phyloP scores from a whole-genome alignment of 2,113 vertebrate species.

The Cacatua alba region DNA sequence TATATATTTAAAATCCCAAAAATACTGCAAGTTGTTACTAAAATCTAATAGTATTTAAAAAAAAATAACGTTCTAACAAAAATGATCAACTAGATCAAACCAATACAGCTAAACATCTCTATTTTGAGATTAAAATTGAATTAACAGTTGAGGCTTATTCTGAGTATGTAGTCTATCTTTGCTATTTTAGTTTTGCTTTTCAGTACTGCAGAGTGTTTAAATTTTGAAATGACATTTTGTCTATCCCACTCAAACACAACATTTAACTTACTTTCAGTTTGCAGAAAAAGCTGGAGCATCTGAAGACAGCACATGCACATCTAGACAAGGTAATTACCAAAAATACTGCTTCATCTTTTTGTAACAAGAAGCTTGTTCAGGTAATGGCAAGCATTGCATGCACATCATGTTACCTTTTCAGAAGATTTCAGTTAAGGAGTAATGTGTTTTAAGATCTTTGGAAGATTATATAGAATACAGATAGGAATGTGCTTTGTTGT shows the following conservation, averaged over 20 bases:
- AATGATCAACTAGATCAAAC: not conserved
- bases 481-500: not conserved
- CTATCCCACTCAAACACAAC: not conserved
- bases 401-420: not conserved
- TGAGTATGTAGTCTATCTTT: not conserved
- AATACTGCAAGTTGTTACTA: not conserved
- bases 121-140: not conserved
- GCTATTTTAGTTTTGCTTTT: not conserved
- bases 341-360: not conserved
- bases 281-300: conserved; percentile 83
- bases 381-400: not conserved
- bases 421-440: not conserved
- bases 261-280: conserved; percentile 79
- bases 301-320: conserved; percentile 81
- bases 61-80: not conserved
- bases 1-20: not conserved
- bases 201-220: not conserved
- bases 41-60: not conserved
- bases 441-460: not conserved
- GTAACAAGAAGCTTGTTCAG: not conserved
- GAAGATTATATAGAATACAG: not conserved
- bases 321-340: conserved; percentile 89
- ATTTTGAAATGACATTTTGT: not conserved
- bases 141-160: not conserved
- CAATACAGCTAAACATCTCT: not conserved